Percentiles rank a stretch among this genome's conserved stretches.
Evolutionary conservation across 2,888 invertebrate species (phyloP).

Genomic region (Atethmia centrago): DNA sequence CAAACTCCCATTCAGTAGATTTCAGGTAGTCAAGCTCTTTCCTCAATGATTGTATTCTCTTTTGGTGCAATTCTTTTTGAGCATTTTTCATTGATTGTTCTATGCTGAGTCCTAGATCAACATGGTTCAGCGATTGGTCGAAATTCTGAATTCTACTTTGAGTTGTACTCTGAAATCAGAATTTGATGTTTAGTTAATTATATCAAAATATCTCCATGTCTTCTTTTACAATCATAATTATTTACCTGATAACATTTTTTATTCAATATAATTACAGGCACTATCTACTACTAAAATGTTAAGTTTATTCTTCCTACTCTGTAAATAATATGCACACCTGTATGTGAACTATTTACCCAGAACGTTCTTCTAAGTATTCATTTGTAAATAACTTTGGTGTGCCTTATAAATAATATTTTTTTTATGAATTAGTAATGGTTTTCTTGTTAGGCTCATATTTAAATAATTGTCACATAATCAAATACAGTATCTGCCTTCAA

Average conservation of each 20-base stretch:
- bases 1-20: slow-evolving; percentile 95
- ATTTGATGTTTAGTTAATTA: background rate
- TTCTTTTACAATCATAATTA: background rate
- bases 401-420: background rate
- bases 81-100: slow-evolving; percentile 90
- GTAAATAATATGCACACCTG: background rate
- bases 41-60: slow-evolving; percentile 92
- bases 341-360: background rate
- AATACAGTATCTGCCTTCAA: background rate
- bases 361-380: background rate
- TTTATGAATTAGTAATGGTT: background rate
- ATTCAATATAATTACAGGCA: too few relatives aligned
- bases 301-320: background rate
- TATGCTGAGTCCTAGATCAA: slow-evolving; percentile 89
- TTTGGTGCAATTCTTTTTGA: slow-evolving; percentile 92
- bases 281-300: background rate
- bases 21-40: slow-evolving; percentile 95
- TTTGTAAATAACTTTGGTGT: background rate
- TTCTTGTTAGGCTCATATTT: too few relatives aligned
- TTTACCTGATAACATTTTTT: background rate
- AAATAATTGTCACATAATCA: background rate
- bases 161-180: slow-evolving; percentile 77
- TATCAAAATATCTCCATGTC: background rate
- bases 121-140: slow-evolving; percentile 88
- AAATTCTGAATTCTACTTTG: slow-evolving; percentile 81